Conservation (phyloP, 2,113 vertebrate genomes). For the Chauna torquata region DNA sequence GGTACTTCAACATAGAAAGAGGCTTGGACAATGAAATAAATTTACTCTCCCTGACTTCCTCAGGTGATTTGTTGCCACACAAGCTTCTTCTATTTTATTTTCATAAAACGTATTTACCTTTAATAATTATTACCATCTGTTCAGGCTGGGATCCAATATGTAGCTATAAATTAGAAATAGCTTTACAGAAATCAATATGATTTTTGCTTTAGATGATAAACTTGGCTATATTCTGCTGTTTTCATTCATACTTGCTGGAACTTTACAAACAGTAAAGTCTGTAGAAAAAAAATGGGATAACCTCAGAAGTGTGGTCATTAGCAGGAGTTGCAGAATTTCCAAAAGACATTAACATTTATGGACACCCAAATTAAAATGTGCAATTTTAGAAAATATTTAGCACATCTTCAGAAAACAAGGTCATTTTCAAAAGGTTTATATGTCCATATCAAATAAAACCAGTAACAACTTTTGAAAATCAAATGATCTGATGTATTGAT, state of each 20-base stretch:
- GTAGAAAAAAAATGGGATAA: neutral
- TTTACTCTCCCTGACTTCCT: neutral
- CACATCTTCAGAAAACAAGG: neutral
- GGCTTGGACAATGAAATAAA: constrained; percentile 19
- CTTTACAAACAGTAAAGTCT: neutral
- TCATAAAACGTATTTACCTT: neutral
- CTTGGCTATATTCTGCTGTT: neutral
- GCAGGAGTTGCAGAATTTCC: neutral
- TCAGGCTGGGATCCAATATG: neutral
- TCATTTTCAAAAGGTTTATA: neutral
- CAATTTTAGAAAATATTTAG: neutral
- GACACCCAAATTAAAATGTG: neutral
- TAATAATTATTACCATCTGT: constrained; percentile 42
- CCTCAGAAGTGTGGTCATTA: neutral
- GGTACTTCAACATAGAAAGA: neutral
- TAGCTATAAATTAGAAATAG: constrained; percentile 22
- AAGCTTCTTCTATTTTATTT: neutral
- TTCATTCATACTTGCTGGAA: neutral
- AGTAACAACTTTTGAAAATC: neutral
- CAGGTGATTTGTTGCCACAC: constrained; percentile 26
- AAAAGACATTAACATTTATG: neutral
- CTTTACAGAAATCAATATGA: neutral
- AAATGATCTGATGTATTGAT: neutral
- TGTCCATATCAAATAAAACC: neutral
- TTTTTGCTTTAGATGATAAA: neutral